Conservation (phyloP, 2,113 vertebrate genomes). For the Aramus guarauna region DNA sequence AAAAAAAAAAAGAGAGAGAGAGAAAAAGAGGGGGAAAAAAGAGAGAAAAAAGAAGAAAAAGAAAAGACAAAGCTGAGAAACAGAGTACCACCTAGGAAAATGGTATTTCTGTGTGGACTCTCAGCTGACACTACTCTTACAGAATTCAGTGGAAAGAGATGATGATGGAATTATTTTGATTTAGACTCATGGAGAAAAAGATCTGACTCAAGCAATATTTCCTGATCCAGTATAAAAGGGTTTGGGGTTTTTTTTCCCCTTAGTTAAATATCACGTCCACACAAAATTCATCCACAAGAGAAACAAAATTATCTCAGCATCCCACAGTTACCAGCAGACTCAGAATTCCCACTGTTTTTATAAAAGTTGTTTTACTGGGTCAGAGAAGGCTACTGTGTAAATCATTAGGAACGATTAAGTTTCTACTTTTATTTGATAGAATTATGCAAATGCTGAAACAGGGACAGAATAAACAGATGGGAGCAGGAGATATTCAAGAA, state of each 20-base stretch:
- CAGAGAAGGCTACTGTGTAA: background rate
- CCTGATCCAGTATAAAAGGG: background rate
- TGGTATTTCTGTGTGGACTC: background rate
- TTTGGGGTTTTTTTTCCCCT: accelerated
- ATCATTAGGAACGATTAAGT: background rate
- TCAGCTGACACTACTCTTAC: background rate
- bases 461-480: background rate
- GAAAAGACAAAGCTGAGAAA: background rate
- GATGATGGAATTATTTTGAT: background rate
- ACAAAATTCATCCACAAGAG: background rate
- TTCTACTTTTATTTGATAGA: background rate
- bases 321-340: background rate
- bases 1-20: no score
- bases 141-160: background rate
- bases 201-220: background rate
- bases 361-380: background rate
- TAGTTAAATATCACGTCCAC: background rate
- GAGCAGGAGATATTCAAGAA: background rate
- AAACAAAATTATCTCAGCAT: background rate
- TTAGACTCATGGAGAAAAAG: background rate
- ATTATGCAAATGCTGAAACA: background rate
- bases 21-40: no score
- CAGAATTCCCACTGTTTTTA: background rate
- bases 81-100: background rate
- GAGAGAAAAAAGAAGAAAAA: background rate